A percentile compares a stretch with the other conserved stretches of the same genome.
These are phyloP conservation scores for Riparia riparia DNA, from an alignment of 2,113 vertebrate species.

Conservation along the genomic window DNA sequence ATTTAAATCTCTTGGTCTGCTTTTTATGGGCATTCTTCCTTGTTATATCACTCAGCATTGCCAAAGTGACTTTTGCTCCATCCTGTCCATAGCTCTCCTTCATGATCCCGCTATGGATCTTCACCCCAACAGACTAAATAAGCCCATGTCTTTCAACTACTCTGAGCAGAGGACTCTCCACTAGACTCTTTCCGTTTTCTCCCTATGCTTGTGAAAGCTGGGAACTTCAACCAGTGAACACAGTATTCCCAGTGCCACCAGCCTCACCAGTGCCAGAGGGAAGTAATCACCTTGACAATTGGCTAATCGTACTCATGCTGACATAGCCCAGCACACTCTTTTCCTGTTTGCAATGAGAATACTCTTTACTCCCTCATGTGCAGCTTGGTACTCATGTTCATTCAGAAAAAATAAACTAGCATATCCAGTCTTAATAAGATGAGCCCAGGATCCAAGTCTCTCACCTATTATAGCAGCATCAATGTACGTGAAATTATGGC, in stretches of 20 bases:
- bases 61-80: neutral
- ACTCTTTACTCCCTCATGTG: neutral
- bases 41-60: neutral
- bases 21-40: neutral
- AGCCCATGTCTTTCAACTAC: neutral
- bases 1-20: neutral
- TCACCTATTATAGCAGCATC: neutral
- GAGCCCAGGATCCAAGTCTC: neutral
- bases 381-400: neutral
- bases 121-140: neutral
- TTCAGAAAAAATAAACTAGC: neutral
- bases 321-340: rapidly evolving
- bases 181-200: neutral
- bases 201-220: neutral
- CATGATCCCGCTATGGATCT: neutral
- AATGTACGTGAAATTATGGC: neutral
- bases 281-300: neutral
- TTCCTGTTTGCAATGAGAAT: neutral
- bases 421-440: neutral
- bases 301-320: neutral
- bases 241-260: neutral
- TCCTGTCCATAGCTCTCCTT: neutral
- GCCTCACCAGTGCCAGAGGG: neutral
- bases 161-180: neutral
- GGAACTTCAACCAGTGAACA: neutral